phyloP scores from a whole-genome alignment of 2,888 invertebrate genomes.

The Drosophila nr. fundita region DNA sequence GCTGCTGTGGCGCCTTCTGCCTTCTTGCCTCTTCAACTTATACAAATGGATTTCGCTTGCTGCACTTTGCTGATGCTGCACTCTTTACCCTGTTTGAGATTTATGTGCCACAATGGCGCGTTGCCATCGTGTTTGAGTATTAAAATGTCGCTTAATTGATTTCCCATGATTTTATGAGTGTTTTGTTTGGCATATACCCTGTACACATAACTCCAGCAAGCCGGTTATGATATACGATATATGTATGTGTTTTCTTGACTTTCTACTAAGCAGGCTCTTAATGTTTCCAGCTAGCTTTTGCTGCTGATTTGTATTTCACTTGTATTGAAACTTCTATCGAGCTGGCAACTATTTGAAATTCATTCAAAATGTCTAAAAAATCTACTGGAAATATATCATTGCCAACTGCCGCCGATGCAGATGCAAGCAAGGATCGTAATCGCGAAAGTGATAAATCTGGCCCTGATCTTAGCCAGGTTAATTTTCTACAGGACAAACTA shows the following conservation, averaged over 20 bases:
- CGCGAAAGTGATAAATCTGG: neutral
- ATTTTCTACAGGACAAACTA: conserved; percentile 20
- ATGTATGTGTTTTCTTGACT: neutral
- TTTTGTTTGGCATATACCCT: conserved; percentile 4
- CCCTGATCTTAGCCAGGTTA: neutral
- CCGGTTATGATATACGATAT: neutral
- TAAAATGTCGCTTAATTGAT: conserved; percentile 46
- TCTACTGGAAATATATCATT: neutral
- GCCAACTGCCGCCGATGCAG: neutral
- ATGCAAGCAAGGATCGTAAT: conserved; percentile 5
- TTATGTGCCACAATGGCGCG: conserved; percentile 57
- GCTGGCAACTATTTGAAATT: neutral
- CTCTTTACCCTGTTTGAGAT: conserved; percentile 31
- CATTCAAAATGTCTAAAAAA: conserved; percentile 37
- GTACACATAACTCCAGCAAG: too few relatives aligned
- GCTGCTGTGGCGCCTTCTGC: conserved; percentile 45
- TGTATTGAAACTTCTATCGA: neutral
- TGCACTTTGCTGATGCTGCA: conserved; percentile 16
- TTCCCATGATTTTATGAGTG: conserved; percentile 40
- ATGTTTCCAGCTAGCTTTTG: neutral
- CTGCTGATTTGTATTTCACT: neutral
- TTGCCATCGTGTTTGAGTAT: conserved; percentile 15
- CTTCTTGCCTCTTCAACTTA: conserved; percentile 36
- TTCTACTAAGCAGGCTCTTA: conserved; percentile 5
- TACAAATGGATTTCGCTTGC: conserved; percentile 58